Evolutionary conservation across 2,797 vertebrate genomes (phyloP).

Genomic region (Enteromius mattozi): DNA sequence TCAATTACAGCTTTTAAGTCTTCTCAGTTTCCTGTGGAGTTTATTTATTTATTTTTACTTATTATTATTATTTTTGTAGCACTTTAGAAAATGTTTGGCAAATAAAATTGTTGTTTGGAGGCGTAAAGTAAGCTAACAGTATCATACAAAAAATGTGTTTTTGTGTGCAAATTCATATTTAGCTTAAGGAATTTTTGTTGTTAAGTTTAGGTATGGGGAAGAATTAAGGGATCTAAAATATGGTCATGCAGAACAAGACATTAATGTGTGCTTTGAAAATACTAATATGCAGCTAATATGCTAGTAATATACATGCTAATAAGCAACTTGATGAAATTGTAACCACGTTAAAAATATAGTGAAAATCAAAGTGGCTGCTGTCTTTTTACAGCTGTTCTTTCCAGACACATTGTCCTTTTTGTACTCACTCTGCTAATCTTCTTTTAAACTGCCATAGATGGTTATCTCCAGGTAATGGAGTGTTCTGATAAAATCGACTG

Average conservation of each 20-base stretch:
- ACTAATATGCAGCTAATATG: neutral
- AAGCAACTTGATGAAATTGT: neutral
- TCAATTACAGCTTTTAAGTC: constrained; percentile 20
- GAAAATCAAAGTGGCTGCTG: neutral
- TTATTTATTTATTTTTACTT: neutral
- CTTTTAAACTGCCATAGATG: constrained; percentile 44
- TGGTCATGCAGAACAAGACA: neutral
- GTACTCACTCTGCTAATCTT: constrained; percentile 17
- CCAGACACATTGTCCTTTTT: constrained; percentile 25
- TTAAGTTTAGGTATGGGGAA: neutral
- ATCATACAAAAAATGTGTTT: neutral
- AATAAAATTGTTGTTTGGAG: neutral
- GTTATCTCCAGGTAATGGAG: constrained; percentile 43
- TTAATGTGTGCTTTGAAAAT: neutral
- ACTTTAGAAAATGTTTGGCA: neutral
- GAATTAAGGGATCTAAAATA: neutral
- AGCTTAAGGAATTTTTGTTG: neutral
- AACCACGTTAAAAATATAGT: neutral
- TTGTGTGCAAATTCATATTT: neutral
- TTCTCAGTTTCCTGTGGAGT: constrained; percentile 1
- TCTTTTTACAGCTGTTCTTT: constrained; percentile 18
- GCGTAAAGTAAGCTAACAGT: neutral
- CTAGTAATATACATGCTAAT: neutral
- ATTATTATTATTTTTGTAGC: neutral
- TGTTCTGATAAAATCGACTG: constrained; percentile 42